Evolutionary conservation across 2,888 invertebrate species (phyloP).

Genomic region (Camptogramma bilineatum): DNA sequence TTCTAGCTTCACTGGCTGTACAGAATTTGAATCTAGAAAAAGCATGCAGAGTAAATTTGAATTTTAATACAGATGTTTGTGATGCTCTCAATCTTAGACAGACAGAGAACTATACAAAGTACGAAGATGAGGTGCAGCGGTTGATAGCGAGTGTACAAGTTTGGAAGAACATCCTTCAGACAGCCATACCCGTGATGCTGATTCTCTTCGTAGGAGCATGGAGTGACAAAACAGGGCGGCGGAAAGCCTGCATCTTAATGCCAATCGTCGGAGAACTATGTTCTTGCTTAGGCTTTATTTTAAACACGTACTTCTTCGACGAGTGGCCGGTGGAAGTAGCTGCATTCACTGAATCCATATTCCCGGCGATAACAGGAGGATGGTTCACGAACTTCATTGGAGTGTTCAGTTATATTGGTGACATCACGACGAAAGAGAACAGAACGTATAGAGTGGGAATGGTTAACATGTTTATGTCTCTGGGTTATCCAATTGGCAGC

Average conservation of each 20-base stretch:
- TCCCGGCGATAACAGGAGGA: conserved; percentile 92
- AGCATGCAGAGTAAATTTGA: conserved; percentile 93
- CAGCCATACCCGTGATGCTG: conserved; percentile 91
- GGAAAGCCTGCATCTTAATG: conserved; percentile 92
- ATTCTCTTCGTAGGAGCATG: conserved; percentile 94
- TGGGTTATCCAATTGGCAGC: conserved; percentile 95
- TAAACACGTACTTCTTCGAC: conserved; percentile 92
- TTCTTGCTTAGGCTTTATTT: conserved; percentile 90
- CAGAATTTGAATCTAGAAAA: conserved; percentile 90
- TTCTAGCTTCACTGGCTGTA: conserved; percentile 90
- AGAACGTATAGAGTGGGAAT: conserved; percentile 94
- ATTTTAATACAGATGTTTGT: conserved; percentile 89
- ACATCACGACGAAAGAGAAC: conserved; percentile 92
- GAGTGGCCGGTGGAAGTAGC: conserved; percentile 92
- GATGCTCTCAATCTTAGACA: conserved; percentile 90
- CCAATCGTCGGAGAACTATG: conserved; percentile 93
- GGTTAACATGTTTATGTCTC: conserved; percentile 93
- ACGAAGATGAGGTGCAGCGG: conserved; percentile 88
- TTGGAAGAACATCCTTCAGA: conserved; percentile 94
- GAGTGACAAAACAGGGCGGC: conserved; percentile 89
- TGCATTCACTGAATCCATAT: conserved; percentile 91
- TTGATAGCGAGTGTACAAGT: conserved; percentile 91
- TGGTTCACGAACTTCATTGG: conserved; percentile 96
- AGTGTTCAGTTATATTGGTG: conserved; percentile 94
- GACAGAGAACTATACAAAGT: conserved; percentile 85